Evolutionary conservation across 2,113 vertebrate species (phyloP), one percentile per base, ranked within the genome.

Genomic region (Melanocharis versteri): DNA sequence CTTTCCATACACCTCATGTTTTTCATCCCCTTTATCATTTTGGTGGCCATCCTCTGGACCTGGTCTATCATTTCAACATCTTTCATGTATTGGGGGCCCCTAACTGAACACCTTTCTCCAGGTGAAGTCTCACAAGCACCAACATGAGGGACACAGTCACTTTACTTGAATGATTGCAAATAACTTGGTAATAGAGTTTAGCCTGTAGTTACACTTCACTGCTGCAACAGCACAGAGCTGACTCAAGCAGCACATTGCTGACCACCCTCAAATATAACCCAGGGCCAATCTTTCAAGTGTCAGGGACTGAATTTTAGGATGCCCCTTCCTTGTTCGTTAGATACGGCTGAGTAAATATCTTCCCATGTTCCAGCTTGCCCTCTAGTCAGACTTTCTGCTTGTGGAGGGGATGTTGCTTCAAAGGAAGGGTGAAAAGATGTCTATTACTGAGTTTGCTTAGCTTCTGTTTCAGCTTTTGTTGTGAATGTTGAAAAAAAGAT

Each of bases 71-170:
- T 13, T 15, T 35, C 17, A 58, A 11, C 1, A 5, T 27, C 33
- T 35, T 71, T 58, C 50, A 28, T 9, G 19, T 68, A 11, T 0
- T 56, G 12, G 3, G 8, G 6, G 10, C 6, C 12, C 26, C n/a
- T 86, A 54, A 62, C 3, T 21, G 13, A 13, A 22, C 14, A 30
- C 10, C 4, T 28, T 80, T 64, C 21, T 89, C 21, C 27, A 93
- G 23, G 33, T 31, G 9, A 62, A 61, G 13, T n/a, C 42, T 90
- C 31, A 37, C 9, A 58, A 72, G 10, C 21, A 44, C 6, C 23
- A 64, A 2, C 1, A 7, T 16, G 39, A 83, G 27, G 14, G 33
- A 80, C 33, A 50, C 0, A 3, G 18, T 22, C n/a, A 35, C 27
- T 76, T 87, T 26, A 51, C 28, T 47, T 39, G 40, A 78, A 44